Conservation (phyloP, 2,888 invertebrate species). For the Eilema depressum region DNA sequence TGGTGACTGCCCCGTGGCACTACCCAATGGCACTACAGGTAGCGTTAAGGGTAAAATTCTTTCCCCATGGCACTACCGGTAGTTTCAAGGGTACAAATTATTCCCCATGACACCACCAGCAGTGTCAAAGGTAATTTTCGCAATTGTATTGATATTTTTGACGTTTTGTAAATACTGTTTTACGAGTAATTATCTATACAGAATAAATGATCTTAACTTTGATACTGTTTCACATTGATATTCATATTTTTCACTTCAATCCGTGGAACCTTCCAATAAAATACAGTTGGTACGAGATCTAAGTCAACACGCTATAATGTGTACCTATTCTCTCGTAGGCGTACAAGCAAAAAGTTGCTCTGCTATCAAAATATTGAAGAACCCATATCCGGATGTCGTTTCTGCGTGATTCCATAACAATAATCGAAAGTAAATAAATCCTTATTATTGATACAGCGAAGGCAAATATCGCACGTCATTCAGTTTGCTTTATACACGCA, state of each 20-base stretch:
- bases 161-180: too few species aligned
- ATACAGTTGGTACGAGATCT: neutral
- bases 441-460: constrained; percentile 14
- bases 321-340: neutral
- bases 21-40: too few species aligned
- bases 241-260: neutral
- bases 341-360: neutral
- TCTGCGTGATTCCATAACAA: constrained; percentile 15
- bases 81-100: too few species aligned
- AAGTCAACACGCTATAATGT: neutral
- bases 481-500: neutral
- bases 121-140: too few species aligned
- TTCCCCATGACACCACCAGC: too few species aligned
- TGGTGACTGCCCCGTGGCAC: too few species aligned
- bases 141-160: too few species aligned
- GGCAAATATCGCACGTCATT: constrained; percentile 18
- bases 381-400: neutral
- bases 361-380: constrained; percentile 6
- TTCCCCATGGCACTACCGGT: too few species aligned
- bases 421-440: constrained; percentile 22
- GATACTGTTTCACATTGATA: too few species aligned
- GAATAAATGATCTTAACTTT: too few species aligned
- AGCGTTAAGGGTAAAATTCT: too few species aligned
- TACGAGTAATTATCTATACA: too few species aligned
- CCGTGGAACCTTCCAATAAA: neutral